Evolutionary conservation across 2,888 invertebrate species (phyloP).

Genomic region (Synanthedon tipuliformis): DNA sequence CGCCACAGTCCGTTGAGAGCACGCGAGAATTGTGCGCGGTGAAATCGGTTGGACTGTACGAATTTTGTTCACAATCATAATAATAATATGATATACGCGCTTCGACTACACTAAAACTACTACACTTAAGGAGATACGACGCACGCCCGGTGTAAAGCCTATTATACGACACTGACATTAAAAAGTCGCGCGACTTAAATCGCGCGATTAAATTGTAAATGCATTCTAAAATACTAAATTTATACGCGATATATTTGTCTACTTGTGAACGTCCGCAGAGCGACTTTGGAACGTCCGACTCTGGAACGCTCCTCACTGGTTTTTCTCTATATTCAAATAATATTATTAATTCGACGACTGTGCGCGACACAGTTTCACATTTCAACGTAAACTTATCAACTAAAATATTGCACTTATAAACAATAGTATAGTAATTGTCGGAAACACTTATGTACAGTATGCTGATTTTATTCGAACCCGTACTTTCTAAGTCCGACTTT

Average conservation of each 20-base stretch:
- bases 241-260: not conserved
- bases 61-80: not conserved
- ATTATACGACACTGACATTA: not conserved
- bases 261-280: too few relatives aligned
- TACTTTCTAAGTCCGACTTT: too few relatives aligned
- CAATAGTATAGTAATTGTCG: not conserved
- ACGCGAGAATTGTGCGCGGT: not conserved
- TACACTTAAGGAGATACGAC: conserved; percentile 14
- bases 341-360: too few relatives aligned
- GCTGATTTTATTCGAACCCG: too few relatives aligned
- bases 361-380: not conserved
- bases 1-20: not conserved
- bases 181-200: too few relatives aligned
- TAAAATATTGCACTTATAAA: not conserved
- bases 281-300: too few relatives aligned
- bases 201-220: not conserved
- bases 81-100: conserved; percentile 30
- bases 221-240: not conserved
- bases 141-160: conserved; percentile 4
- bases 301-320: too few relatives aligned
- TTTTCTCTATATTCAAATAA: too few relatives aligned
- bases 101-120: conserved; percentile 23
- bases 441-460: too few relatives aligned
- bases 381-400: not conserved
- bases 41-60: not conserved